phyloP scores from a whole-genome alignment of 2,797 vertebrate species.

The Chelonia mydas region DNA sequence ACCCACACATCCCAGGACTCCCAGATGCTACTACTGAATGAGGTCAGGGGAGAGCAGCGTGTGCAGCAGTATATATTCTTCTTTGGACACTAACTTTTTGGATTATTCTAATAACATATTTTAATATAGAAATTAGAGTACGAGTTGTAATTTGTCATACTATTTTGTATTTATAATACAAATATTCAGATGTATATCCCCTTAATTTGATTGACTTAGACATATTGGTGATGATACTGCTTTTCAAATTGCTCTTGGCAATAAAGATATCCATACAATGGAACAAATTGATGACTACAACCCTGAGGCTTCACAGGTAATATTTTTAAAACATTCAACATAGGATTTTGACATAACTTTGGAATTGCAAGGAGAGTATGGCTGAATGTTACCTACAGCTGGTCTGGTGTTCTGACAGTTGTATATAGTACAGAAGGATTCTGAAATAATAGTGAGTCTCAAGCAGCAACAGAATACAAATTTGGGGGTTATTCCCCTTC shows the following conservation, averaged over 20 bases:
- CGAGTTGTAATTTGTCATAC: background rate
- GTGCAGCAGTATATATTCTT: background rate
- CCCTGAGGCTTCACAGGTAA: conserved; percentile 83
- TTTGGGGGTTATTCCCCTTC: too few species aligned
- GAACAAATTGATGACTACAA: conserved; percentile 89
- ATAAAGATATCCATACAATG: conserved; percentile 91
- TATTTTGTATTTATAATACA: background rate
- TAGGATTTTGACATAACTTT: background rate
- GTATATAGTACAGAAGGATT: rapidly evolving
- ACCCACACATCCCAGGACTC: background rate
- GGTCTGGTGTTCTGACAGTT: background rate
- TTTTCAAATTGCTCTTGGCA: conserved; percentile 94
- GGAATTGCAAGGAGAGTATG: background rate
- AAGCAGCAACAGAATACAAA: background rate
- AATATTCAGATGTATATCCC: conserved; percentile 1
- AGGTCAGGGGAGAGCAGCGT: background rate
- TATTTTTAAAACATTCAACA: background rate
- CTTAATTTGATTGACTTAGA: conserved; percentile 74
- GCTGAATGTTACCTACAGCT: background rate
- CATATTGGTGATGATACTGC: conserved; percentile 88
- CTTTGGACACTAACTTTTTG: background rate
- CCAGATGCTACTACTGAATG: background rate
- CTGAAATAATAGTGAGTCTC: background rate
- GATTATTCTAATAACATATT: background rate
- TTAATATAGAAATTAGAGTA: background rate